Evolutionary conservation across 35 echinoderm and acorn worm species (phyloP).

Genomic region (Heliocidaris erythrogramma): DNA sequence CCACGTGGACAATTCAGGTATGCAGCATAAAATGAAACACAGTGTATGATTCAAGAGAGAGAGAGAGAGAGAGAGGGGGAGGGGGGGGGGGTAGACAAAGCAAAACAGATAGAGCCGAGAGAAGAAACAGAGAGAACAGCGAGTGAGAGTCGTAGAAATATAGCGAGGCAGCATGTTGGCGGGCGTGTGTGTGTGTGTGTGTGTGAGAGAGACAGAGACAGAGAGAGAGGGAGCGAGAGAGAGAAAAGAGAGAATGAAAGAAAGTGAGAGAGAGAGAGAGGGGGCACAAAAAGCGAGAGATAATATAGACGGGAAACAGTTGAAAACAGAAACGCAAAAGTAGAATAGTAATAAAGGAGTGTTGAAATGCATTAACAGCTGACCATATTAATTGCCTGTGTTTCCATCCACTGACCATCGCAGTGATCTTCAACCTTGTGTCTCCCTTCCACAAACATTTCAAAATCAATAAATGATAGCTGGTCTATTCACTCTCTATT

Average conservation of each 20-base stretch:
- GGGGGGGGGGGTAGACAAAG: too few species aligned
- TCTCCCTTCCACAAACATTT: neutral
- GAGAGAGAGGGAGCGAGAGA: too few species aligned
- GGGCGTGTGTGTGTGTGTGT: too few species aligned
- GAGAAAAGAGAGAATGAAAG: neutral
- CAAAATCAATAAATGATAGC: slow-evolving; percentile 5
- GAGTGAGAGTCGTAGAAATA: neutral
- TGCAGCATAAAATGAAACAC: too few species aligned
- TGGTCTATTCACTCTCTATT: neutral
- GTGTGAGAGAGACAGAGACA: neutral
- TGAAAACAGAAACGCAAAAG: neutral
- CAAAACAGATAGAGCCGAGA: too few species aligned
- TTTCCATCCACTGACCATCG: neutral
- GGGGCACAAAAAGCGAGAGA: neutral
- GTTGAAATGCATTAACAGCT: neutral
- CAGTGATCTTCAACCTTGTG: neutral
- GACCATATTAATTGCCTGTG: neutral
- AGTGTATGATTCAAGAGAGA: too few species aligned
- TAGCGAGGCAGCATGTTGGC: too few species aligned
- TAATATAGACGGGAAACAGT: neutral
- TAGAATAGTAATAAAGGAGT: neutral
- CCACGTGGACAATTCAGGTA: too few species aligned
- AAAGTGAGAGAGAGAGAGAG: neutral
- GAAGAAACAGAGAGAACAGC: too few species aligned
- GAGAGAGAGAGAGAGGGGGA: too few species aligned